Percentiles rank a stretch among this genome's conserved stretches.
phyloP scores from a whole-genome alignment of 2,888 invertebrate genomes.

The Xestoiulus laeticollis region DNA sequence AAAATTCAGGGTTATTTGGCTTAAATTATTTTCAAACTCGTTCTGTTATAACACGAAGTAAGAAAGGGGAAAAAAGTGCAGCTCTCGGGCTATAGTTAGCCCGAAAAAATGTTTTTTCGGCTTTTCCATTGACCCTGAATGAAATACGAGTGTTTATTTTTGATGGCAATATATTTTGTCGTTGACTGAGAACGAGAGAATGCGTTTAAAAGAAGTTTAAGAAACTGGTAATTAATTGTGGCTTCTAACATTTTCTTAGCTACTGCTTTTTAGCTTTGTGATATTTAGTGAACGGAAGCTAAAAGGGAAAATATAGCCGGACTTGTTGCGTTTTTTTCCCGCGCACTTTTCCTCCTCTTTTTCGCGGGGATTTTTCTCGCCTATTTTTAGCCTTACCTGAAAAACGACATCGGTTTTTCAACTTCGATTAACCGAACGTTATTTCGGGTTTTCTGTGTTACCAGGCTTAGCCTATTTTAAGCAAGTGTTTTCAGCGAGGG shows the following conservation, averaged over 20 bases:
- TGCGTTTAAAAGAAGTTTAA: not conserved
- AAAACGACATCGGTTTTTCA: not conserved
- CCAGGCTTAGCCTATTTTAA: not conserved
- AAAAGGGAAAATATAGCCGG: not conserved
- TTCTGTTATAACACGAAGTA: not conserved
- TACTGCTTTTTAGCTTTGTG: not conserved
- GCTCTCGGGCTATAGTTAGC: not conserved
- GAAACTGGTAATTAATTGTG: not conserved
- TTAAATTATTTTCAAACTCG: conserved; percentile 1
- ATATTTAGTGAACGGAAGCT: not conserved
- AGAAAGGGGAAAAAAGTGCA: not conserved
- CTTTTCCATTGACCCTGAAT: conserved; percentile 29
- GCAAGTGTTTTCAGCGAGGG: not conserved
- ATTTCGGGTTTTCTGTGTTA: conserved; percentile 23
- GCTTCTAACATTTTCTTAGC: not conserved
- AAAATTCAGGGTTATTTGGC: not conserved
- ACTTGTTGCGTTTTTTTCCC: conserved; percentile 27
- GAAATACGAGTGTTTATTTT: not conserved
- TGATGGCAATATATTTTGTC: not conserved
- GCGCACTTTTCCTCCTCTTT: not conserved
- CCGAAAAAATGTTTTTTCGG: not conserved
- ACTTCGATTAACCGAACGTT: conserved; percentile 20
- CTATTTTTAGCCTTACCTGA: conserved; percentile 15
- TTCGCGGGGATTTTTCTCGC: not conserved
- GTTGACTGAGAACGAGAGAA: not conserved